These are phyloP conservation scores for Diachrysia chrysitis DNA, from an alignment of 2,888 invertebrate species.

Conservation along the genomic window DNA sequence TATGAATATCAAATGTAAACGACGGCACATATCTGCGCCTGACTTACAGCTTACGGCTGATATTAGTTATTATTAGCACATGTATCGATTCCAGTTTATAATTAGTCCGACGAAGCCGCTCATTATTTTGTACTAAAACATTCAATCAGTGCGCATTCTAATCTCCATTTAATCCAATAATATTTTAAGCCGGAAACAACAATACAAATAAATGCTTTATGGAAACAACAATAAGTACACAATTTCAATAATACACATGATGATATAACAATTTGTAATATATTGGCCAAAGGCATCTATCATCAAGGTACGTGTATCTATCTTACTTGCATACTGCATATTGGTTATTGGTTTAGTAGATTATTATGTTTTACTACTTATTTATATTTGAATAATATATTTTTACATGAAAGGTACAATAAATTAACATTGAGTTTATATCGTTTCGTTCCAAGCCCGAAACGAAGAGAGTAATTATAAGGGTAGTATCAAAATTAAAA, in stretches of 20 bases:
- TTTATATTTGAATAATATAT: not conserved
- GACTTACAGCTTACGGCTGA: not conserved
- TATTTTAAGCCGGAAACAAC: conserved; percentile 14
- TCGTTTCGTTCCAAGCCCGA: no score
- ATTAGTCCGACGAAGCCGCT: conserved; percentile 19
- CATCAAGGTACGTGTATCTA: not conserved
- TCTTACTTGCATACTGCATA: not conserved
- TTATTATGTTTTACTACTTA: not conserved
- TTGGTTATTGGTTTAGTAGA: not conserved
- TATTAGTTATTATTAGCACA: conserved; percentile 12
- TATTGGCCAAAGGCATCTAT: not conserved
- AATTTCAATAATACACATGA: not conserved
- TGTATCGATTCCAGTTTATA: conserved; percentile 13
- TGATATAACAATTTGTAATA: not conserved
- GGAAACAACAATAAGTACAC: not conserved
- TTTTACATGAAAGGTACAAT: not conserved
- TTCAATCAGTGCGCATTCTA: conserved; percentile 28
- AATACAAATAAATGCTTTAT: not conserved
- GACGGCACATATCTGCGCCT: not conserved
- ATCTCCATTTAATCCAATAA: conserved; percentile 2
- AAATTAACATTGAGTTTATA: no score
- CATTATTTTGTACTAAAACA: conserved; percentile 32
- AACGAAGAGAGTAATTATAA: no score
- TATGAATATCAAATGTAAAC: not conserved
- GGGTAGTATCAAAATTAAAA: no score